Evolutionary conservation across 1,140 invertebrate species (phyloP), one percentile per base, ranked within the genome.

Genomic region (Pemphigus obesinymphae): DNA sequence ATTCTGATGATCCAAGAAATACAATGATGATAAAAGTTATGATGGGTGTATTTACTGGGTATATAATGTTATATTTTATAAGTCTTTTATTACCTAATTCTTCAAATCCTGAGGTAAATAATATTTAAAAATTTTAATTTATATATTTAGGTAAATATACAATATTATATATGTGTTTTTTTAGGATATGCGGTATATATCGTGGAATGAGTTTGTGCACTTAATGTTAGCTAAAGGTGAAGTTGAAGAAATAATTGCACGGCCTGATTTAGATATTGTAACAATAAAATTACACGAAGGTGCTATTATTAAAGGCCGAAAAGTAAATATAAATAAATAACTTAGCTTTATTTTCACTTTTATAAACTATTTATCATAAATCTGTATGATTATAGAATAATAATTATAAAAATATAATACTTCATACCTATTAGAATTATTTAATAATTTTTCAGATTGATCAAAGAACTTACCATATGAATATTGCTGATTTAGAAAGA

Each of bases 121-220:
- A 53, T 70, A 40, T 23, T 48, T 48, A n/a, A n/a, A n/a, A n/a
- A n/a, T n/a, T n/a, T n/a, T n/a, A n/a, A n/a, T n/a, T n/a, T n/a
- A n/a, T n/a, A n/a, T n/a, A n/a, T 48, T 48, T 10, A 48, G 45
- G 13, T 48, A 7, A 13, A 2, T 48, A 26, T 15, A 23, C 15
- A 66, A 53, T 13, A 86, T 83, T 81, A 84, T 17, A 55, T 50
- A 26, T 1, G 5, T 75, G 11, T 55, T 11, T 7, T 76, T 80
- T 29, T n/a, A 82, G 82, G 70, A 53, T 78, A 82, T 89, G 34
- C 85, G 89, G 55, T 95, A 93, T 88, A 92, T 97, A 29, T 96
- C 95, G 0, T 98, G 96, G 96, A 95, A 97, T 89, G 96, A 98
- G 89, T 97, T 98, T 89, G 90, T 96, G 2, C 92, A 97, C 87